phyloP scores from a whole-genome alignment of 1,140 invertebrate genomes.

The Leptopilina clavipes region DNA sequence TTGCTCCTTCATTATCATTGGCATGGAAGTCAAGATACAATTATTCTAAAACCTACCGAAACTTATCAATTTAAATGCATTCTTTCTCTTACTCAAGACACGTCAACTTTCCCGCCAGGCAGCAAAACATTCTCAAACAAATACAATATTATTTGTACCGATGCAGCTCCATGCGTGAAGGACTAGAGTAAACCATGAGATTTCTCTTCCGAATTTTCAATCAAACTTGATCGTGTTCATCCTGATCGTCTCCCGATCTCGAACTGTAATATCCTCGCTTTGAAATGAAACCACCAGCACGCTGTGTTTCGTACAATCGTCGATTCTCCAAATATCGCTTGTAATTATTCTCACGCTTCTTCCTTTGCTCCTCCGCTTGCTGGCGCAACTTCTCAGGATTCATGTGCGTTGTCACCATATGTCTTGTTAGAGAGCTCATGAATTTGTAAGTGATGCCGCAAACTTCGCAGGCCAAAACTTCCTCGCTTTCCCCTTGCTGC shows the following conservation, averaged over 20 bases:
- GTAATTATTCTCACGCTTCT: conserved; percentile 72
- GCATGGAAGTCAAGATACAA: neutral
- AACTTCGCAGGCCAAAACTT: conserved; percentile 71
- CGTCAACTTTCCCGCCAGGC: neutral
- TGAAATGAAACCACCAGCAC: conserved; percentile 49
- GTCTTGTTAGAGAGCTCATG: conserved; percentile 73
- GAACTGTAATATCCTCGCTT: conserved; percentile 62
- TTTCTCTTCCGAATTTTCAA: neutral
- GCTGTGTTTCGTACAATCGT: conserved; percentile 72
- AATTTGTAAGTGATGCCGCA: conserved; percentile 75
- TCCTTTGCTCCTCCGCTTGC: conserved; percentile 72
- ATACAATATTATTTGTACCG: neutral
- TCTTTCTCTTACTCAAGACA: neutral
- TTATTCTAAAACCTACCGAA: neutral
- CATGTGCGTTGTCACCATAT: conserved; percentile 74
- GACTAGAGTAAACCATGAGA: conserved; percentile 6
- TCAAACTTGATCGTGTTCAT: conserved; percentile 48
- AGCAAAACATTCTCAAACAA: neutral
- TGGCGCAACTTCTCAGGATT: conserved; percentile 71
- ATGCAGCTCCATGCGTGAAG: neutral
- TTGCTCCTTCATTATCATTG: neutral
- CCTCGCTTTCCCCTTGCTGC: conserved; percentile 68
- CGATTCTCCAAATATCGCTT: conserved; percentile 71
- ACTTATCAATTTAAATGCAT: conserved; percentile 9
- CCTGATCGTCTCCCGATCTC: conserved; percentile 55